Percentiles rank a stretch among this genome's conserved stretches.
Evolutionary conservation across 2,797 vertebrate species (phyloP).

Genomic region (Halcyon chelicuti): DNA sequence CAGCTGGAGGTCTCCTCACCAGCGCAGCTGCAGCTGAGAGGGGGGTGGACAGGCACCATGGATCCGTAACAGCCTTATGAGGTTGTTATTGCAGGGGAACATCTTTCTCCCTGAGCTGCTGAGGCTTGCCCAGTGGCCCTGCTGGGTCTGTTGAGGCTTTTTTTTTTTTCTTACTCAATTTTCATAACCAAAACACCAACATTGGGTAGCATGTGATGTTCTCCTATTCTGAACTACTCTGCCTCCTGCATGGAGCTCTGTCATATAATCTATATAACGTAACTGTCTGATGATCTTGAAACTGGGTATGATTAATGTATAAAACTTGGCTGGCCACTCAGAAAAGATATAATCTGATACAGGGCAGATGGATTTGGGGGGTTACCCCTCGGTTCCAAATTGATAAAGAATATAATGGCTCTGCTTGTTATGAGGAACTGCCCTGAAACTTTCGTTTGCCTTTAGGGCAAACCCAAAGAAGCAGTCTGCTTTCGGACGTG

Average conservation of each 20-base stretch:
- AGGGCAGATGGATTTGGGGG: not conserved
- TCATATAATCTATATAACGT: too few species aligned
- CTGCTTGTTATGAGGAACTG: not conserved
- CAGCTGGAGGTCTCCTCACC: not conserved
- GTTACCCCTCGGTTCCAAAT: not conserved
- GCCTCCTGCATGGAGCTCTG: not conserved
- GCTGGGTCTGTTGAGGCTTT: not conserved
- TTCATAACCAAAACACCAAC: not conserved
- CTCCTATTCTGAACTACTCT: not conserved
- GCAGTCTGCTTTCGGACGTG: not conserved
- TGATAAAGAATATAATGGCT: not conserved
- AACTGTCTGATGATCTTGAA: not conserved
- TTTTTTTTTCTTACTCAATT: not conserved
- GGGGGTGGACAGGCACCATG: accelerated
- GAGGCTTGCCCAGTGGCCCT: not conserved
- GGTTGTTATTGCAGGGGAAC: not conserved
- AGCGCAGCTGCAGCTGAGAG: not conserved
- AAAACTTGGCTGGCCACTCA: not conserved
- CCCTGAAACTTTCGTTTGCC: not conserved
- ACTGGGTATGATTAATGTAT: not conserved
- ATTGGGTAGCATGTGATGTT: not conserved
- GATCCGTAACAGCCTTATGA: not conserved
- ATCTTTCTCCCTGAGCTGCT: not conserved
- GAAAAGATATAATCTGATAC: not conserved
- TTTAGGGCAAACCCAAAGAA: not conserved